Conservation (phyloP, 2,113 vertebrate species). For the Oenanthe oenanthe region DNA sequence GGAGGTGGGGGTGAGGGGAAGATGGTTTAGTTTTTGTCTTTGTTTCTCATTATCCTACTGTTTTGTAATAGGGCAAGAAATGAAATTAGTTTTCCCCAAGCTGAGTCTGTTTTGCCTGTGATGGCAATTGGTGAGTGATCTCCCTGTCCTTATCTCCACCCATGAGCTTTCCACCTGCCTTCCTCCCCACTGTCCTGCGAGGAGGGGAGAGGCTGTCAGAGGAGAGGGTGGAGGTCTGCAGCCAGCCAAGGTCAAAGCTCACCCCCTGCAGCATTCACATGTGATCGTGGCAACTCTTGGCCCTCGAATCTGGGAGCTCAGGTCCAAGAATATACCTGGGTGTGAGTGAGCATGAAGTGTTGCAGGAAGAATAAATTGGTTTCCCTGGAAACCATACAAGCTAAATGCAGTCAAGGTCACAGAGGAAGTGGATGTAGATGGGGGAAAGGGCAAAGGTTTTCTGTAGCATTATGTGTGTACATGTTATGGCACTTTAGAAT, state of each 20-base stretch:
- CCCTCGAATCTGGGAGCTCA: accelerated
- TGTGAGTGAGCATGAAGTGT: neutral
- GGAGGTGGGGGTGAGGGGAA: neutral
- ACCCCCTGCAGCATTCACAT: accelerated
- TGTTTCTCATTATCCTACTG: neutral
- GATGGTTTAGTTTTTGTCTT: neutral
- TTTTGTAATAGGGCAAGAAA: neutral
- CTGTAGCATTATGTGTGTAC: neutral
- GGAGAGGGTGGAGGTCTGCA: neutral
- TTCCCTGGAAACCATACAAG: neutral
- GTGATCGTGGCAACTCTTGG: neutral
- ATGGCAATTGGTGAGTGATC: neutral
- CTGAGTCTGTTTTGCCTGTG: neutral
- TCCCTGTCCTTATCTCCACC: neutral
- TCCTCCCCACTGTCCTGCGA: neutral
- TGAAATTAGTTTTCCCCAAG: neutral
- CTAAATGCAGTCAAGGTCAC: neutral
- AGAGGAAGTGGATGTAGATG: neutral
- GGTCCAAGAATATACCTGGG: neutral
- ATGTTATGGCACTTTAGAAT: neutral
- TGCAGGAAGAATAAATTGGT: neutral
- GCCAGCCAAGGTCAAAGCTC: neutral
- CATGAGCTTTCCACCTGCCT: neutral
- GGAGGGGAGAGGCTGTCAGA: neutral
- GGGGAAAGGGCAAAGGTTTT: neutral